Conservation (phyloP, 2,797 vertebrate species). For the Basileuterus tristriatus region DNA sequence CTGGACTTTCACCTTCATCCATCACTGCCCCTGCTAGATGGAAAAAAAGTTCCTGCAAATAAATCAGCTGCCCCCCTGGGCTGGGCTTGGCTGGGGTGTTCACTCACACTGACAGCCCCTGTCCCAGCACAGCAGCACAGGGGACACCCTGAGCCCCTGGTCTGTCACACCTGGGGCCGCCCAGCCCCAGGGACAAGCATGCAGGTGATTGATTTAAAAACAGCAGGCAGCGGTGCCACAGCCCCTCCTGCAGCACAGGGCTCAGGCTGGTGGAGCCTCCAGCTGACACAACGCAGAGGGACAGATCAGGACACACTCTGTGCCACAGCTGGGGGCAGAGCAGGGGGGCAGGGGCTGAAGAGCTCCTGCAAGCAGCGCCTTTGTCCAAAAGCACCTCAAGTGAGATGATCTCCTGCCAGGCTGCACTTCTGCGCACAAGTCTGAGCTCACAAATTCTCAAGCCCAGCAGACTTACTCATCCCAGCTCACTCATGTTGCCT, state of each 20-base stretch:
- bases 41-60: neutral
- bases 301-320: accelerated
- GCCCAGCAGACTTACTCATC: neutral
- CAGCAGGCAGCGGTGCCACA: neutral
- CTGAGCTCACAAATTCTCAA: neutral
- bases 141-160: neutral
- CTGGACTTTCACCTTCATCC: neutral
- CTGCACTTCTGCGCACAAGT: neutral
- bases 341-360: neutral
- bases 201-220: neutral
- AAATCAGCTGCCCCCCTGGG: neutral
- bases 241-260: neutral
- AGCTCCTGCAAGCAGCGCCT: neutral
- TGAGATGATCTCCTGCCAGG: neutral
- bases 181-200: neutral
- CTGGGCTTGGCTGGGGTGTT: neutral
- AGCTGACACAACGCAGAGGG: neutral
- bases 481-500: neutral
- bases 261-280: neutral
- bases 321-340: neutral
- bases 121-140: neutral
- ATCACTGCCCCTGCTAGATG: neutral
- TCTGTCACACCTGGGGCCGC: neutral
- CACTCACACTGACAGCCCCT: neutral
- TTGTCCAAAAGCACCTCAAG: neutral